A percentile compares a stretch with the other conserved stretches of the same genome.
Evolutionary conservation across 2,797 vertebrate species (phyloP).

Genomic region (Parambassis ranga): DNA sequence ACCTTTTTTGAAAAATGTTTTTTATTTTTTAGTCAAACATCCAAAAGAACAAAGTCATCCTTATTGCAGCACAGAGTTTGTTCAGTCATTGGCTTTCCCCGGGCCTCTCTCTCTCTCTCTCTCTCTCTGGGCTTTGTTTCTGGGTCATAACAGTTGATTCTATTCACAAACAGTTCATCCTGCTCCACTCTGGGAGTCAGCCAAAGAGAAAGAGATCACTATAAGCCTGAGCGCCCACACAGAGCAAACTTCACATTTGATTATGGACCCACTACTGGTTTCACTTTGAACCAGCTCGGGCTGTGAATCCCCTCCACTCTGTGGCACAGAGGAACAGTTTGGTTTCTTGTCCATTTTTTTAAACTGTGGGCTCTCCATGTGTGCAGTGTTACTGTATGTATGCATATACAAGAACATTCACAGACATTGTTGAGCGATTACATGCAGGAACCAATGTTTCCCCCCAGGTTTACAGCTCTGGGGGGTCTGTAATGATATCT

Average conservation of each 20-base stretch:
- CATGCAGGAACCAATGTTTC: no score
- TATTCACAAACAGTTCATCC: constrained; percentile 48
- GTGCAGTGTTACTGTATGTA: neutral
- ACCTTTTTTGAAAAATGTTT: no score
- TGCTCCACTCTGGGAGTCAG: constrained; percentile 50
- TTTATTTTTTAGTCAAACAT: no score
- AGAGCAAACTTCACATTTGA: constrained; percentile 63
- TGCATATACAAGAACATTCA: no score
- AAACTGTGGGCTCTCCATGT: no score
- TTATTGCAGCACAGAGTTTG: neutral
- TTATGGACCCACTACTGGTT: constrained; percentile 50
- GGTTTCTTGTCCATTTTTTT: constrained; percentile 5
- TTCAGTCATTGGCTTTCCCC: constrained; percentile 4
- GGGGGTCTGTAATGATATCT: no score
- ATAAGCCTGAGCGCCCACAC: constrained; percentile 48
- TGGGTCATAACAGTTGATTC: constrained; percentile 59
- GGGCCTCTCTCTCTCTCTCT: constrained; percentile 14
- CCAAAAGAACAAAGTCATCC: neutral
- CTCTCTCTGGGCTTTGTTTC: constrained; percentile 50
- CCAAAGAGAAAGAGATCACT: constrained; percentile 38
- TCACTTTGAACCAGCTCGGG: constrained; percentile 50
- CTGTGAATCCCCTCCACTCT: constrained; percentile 25
- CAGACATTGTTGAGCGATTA: no score
- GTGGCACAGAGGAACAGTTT: neutral
- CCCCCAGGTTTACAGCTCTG: no score